Conservation (phyloP, 2,888 invertebrate genomes). For the Leptinotarsa tumamoca region DNA sequence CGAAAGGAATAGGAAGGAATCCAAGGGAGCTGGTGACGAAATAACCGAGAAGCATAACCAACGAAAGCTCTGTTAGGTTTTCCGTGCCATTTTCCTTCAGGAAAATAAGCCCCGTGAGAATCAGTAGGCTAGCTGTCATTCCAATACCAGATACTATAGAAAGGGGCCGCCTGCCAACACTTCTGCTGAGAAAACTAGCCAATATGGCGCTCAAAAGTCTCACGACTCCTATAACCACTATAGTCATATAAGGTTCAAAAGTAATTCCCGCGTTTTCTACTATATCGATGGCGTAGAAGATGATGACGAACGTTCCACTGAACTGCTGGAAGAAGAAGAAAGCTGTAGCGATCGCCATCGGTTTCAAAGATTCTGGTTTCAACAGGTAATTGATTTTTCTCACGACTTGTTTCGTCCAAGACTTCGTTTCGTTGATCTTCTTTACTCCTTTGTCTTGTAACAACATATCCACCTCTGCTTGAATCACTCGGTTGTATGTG, state of each 20-base stretch:
- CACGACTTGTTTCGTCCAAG: slow-evolving; percentile 46
- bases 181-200: slow-evolving; percentile 68
- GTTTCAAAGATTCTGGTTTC: slow-evolving; percentile 65
- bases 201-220: slow-evolving; percentile 66
- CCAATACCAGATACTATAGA: slow-evolving; percentile 72
- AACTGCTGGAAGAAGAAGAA: slow-evolving; percentile 73
- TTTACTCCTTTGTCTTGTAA: slow-evolving; percentile 50
- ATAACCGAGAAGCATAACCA: slow-evolving; percentile 66
- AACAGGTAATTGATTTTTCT: slow-evolving; percentile 58
- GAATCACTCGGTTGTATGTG: slow-evolving; percentile 51
- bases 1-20: slow-evolving; percentile 71
- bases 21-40: slow-evolving; percentile 70
- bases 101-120: slow-evolving; percentile 66
- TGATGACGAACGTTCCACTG: slow-evolving; percentile 70
- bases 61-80: slow-evolving; percentile 63
- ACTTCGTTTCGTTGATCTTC: slow-evolving; percentile 40
- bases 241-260: slow-evolving; percentile 67
- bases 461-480: slow-evolving; percentile 57
- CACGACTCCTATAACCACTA: slow-evolving; percentile 68
- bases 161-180: slow-evolving; percentile 71
- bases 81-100: slow-evolving; percentile 56
- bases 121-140: slow-evolving; percentile 70
- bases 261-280: slow-evolving; percentile 66
- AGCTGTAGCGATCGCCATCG: slow-evolving; percentile 66
- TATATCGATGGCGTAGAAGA: slow-evolving; percentile 71